phyloP scores from a whole-genome alignment of 2,888 invertebrate genomes.

The Mylabris sibirica region DNA sequence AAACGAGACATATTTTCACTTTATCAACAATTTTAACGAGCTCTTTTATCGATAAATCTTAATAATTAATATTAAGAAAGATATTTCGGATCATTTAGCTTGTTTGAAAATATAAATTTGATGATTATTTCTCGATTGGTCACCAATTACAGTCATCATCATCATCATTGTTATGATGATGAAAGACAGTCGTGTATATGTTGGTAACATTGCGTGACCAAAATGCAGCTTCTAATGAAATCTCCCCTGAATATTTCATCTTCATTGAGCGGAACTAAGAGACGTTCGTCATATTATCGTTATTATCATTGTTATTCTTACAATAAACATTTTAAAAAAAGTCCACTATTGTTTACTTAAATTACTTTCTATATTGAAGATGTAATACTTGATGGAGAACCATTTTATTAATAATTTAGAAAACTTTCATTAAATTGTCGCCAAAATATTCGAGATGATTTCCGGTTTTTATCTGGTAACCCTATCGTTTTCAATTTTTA shows the following conservation, averaged over 20 bases:
- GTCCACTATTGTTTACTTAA: background rate
- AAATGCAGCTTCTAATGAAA: conserved; percentile 56
- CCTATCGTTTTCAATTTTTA: background rate
- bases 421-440: no score
- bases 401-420: no score
- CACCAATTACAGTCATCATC: conserved; percentile 4
- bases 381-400: no score
- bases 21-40: background rate
- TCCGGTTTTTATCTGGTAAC: background rate
- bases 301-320: background rate
- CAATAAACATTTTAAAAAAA: conserved; percentile 3
- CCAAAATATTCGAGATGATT: no score
- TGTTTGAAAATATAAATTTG: background rate
- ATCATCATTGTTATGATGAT: background rate
- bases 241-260: conserved; percentile 44
- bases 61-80: background rate
- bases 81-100: conserved; percentile 5
- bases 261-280: conserved; percentile 20
- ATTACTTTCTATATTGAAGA: background rate
- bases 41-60: background rate
- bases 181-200: conserved; percentile 24
- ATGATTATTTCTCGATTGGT: background rate
- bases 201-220: conserved; percentile 50
- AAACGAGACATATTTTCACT: background rate
- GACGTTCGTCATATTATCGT: conserved; percentile 14